phyloP scores from a whole-genome alignment of 2,797 vertebrate species.

The Ibycter americanus region DNA sequence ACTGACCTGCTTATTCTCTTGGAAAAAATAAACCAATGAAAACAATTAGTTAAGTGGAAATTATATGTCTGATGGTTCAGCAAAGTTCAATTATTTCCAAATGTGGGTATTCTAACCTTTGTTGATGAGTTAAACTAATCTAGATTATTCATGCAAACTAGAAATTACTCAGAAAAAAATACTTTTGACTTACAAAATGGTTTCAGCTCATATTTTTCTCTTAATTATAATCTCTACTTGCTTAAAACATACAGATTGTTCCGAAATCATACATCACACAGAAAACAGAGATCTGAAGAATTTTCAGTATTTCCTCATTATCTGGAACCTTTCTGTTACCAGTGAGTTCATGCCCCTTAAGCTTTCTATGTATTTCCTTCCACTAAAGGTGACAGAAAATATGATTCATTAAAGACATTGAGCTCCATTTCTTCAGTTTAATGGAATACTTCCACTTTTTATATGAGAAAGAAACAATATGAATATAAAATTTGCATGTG shows the following conservation, averaged over 20 bases:
- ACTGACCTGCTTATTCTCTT: not conserved
- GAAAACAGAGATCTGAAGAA: not conserved
- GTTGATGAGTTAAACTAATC: not conserved
- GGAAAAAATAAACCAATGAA: not conserved
- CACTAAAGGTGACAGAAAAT: not conserved
- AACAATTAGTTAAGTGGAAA: constrained; percentile 15
- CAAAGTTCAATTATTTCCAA: not conserved
- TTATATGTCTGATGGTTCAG: not conserved
- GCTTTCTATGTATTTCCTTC: not conserved
- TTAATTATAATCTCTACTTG: not conserved
- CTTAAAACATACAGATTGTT: not conserved
- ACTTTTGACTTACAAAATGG: not conserved
- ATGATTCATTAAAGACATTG: not conserved
- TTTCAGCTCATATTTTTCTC: not conserved
- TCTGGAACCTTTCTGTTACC: not conserved
- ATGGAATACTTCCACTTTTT: not conserved
- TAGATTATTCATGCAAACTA: not conserved
- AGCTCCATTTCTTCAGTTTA: not conserved
- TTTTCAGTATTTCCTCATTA: not conserved
- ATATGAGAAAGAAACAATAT: not conserved
- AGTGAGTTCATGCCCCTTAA: not conserved
- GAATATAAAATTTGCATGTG: not conserved
- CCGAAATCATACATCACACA: not conserved
- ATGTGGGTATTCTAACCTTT: not conserved
- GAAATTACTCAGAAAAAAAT: not conserved